A percentile compares a stretch with the other conserved stretches of the same genome.
Conservation (phyloP, 2,797 vertebrate species). For the Bradypodion pumilum region DNA sequence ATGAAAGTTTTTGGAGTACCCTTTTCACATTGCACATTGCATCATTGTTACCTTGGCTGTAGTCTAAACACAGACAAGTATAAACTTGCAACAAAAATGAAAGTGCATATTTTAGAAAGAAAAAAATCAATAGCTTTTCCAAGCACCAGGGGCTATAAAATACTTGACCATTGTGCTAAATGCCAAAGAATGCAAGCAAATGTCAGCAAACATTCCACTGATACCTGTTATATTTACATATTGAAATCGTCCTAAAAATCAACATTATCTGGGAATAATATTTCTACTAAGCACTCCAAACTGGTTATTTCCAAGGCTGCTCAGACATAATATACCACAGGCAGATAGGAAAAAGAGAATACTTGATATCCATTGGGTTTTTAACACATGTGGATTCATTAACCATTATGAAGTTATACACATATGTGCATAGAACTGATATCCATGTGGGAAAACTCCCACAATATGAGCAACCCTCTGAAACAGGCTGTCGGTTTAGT, state of each 20-base stretch:
- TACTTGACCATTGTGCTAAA: constrained; percentile 10
- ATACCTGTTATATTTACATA: neutral
- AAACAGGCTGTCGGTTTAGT: neutral
- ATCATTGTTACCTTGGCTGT: constrained; percentile 16
- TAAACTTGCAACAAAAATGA: neutral
- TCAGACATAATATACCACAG: constrained; percentile 10
- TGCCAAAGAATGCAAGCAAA: constrained; percentile 12
- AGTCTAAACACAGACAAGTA: constrained; percentile 35
- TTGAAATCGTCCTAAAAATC: constrained; percentile 25
- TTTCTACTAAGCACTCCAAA: neutral
- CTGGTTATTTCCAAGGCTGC: neutral
- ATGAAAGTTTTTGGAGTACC: constrained; percentile 22
- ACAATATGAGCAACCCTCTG: too few species aligned
- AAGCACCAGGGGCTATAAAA: constrained; percentile 4
- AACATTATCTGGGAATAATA: constrained; percentile 4
- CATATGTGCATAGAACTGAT: neutral
- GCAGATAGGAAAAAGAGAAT: neutral
- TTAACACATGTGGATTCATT: too few species aligned
- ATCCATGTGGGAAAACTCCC: neutral
- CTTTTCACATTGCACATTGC: constrained; percentile 18
- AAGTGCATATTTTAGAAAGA: constrained; percentile 22
- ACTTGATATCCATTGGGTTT: neutral
- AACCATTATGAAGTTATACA: neutral
- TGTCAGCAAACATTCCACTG: constrained; percentile 22
- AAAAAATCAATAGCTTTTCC: constrained; percentile 36